Percentiles rank a stretch among this genome's conserved stretches.
Conservation (phyloP, 2,113 vertebrate genomes). For the Cebus imitator region DNA sequence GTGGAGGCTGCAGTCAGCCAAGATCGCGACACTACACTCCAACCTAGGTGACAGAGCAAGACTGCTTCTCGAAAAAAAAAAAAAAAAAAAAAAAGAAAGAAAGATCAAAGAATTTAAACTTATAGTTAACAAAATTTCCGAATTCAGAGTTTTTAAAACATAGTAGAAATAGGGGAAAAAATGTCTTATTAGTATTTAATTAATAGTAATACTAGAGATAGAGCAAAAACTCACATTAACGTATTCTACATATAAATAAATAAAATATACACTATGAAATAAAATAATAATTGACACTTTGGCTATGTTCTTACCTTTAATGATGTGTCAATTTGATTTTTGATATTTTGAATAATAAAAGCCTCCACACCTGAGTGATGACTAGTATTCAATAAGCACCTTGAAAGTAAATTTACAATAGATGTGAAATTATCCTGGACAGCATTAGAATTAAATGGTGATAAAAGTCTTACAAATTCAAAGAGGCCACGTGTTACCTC, state of each 20-base stretch:
- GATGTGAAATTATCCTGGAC: slow-evolving; percentile 38
- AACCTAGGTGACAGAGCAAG: too few relatives aligned
- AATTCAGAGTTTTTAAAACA: background rate
- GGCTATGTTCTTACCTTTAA: slow-evolving; percentile 87
- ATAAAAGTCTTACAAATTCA: slow-evolving; percentile 44
- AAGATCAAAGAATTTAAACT: background rate
- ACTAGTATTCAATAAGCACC: slow-evolving; percentile 94
- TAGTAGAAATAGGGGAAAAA: background rate
- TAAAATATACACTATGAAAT: background rate
- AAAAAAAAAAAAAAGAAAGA: background rate
- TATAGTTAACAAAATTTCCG: slow-evolving; percentile 29
- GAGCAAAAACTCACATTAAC: background rate
- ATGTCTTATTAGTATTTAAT: background rate
- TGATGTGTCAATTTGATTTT: slow-evolving; percentile 90
- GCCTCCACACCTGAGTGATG: slow-evolving; percentile 93
- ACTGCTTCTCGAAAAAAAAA: too few relatives aligned
- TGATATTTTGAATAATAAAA: slow-evolving; percentile 94
- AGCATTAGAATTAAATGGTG: slow-evolving; percentile 24
- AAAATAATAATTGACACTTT: background rate
- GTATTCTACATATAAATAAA: background rate
- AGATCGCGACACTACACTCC: too few relatives aligned
- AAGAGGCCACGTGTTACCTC: background rate
- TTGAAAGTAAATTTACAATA: slow-evolving; percentile 79
- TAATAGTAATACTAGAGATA: background rate
- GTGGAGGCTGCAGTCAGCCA: too few relatives aligned